These are phyloP conservation scores for Drosophila mettleri DNA, from an alignment of 2,888 invertebrate species.

Conservation along the genomic window DNA sequence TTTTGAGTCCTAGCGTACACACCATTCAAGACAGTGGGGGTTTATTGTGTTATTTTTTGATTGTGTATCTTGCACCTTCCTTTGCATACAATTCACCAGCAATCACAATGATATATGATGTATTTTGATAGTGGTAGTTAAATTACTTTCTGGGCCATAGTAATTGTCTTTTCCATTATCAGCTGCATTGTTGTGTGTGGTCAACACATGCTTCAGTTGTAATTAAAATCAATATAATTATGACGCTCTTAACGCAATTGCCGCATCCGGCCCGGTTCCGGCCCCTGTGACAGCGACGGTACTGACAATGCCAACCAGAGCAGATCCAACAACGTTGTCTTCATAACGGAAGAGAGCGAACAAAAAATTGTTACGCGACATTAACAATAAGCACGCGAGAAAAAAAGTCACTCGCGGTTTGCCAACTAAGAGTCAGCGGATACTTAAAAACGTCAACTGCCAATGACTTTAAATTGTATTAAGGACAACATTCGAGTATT, in stretches of 20 bases:
- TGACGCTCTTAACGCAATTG: slow-evolving; percentile 62
- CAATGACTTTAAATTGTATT: neutral
- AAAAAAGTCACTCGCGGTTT: slow-evolving; percentile 24
- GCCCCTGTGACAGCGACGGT: slow-evolving; percentile 16
- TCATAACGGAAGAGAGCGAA: slow-evolving; percentile 64
- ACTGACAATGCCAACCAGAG: slow-evolving; percentile 80
- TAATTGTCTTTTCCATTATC: slow-evolving; percentile 28
- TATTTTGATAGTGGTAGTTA: neutral
- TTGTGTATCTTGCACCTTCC: too few species aligned
- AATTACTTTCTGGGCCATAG: neutral
- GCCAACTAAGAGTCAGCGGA: slow-evolving; percentile 29
- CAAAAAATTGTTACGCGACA: slow-evolving; percentile 35
- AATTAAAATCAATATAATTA: slow-evolving; percentile 66
- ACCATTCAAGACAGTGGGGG: too few species aligned
- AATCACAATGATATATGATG: too few species aligned
- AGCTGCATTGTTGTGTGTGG: slow-evolving; percentile 21
- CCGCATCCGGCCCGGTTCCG: slow-evolving; percentile 67
- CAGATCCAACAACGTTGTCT: slow-evolving; percentile 61
- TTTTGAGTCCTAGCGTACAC: too few species aligned
- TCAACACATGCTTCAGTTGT: slow-evolving; percentile 15
- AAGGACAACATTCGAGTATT: too few species aligned
- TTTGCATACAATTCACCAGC: too few species aligned
- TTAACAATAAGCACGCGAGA: slow-evolving; percentile 58
- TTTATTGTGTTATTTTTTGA: too few species aligned
- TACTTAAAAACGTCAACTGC: slow-evolving; percentile 8